A percentile compares a stretch with the other conserved stretches of the same genome.
Conservation (phyloP, 1,140 invertebrate species). For the Carcinoscorpius rotundicauda region DNA sequence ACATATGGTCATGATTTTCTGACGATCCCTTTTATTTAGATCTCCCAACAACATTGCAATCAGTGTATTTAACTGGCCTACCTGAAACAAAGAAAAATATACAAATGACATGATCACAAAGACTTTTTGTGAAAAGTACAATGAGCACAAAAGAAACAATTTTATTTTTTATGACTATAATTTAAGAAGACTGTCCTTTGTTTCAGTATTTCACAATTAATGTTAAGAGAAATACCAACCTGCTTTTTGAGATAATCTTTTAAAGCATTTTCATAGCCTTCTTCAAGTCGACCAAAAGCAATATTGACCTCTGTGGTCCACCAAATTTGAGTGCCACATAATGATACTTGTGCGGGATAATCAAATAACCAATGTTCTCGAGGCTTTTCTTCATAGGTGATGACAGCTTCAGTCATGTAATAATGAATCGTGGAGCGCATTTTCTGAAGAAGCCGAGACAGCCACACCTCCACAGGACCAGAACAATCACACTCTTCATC, state of each 20-base stretch:
- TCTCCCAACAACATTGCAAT: constrained; percentile 81
- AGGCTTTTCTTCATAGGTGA: constrained; percentile 83
- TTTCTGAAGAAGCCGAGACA: constrained; percentile 66
- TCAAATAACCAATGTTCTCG: constrained; percentile 92
- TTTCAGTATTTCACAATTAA: no score
- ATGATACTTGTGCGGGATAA: constrained; percentile 83
- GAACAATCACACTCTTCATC: constrained; percentile 58
- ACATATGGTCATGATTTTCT: constrained; percentile 98
- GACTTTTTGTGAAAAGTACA: no score
- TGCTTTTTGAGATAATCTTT: constrained; percentile 96
- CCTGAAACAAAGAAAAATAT: no score
- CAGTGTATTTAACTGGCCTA: constrained; percentile 66
- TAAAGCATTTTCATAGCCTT: constrained; percentile 90
- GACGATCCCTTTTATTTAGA: constrained; percentile 72
- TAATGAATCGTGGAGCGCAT: constrained; percentile 50
- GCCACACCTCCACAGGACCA: constrained; percentile 80
- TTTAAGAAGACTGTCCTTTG: no score
- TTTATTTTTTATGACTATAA: no score
- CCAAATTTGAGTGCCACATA: constrained; percentile 93
- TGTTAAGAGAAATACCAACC: constrained; percentile 53
- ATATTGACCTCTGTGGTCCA: constrained; percentile 92
- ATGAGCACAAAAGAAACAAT: no score
- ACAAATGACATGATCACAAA: no score
- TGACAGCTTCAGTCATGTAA: constrained; percentile 72
- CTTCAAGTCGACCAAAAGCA: constrained; percentile 72